Base-by-base conservation (phyloP, 2,113 vertebrate species). In the Calypte anna region DNA sequence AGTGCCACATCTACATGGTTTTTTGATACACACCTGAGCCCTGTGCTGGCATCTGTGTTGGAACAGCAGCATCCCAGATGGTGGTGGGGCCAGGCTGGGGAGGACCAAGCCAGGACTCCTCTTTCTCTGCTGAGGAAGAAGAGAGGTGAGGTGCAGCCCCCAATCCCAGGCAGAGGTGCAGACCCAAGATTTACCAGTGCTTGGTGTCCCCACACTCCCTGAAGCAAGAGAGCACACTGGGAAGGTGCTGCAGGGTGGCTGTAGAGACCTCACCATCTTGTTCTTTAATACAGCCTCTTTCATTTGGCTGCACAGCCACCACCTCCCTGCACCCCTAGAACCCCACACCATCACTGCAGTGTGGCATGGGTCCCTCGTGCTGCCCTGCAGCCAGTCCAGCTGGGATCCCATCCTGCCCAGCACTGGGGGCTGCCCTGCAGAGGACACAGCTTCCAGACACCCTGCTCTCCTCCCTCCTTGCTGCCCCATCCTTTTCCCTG, bases 11-110 rank as follows among this genome's bases (percentile, higher is more conserved):
- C 40, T 40, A 40, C 40, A 40, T 40, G 40, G 12, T 40, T 40
- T 40, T 40, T 48, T 19, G 19, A 73, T 19, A 82, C 74, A 75
- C 96, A 99, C 99, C 98, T 77, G 96, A 96, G 31, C 82, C 85
- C 30, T 76, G 90, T 0, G 86, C 97, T 80, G 92, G 83, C 69
- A 89, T 86, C 57, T 95, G 79, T 3, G 96, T 93, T 58, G 95
- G 95, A 75, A 95, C 88, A 66, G 95, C 97, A 81, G 96, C 97
- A 57, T 68, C 90, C 66, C 75, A 91, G 73, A 93, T 90, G 77
- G 82, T 53, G 80, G 97, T 96, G 31, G 95, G 96, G 66, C 85
- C 90, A 62, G 84, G 67, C 78, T 96, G 88, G 81, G 36, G 95
- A 74, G 95, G 90, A 66, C 76, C 84, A 57, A 51, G 97, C 74